Conservation (phyloP, 64 coral and sea anemone genomes). For the Platygyra sinensis region DNA sequence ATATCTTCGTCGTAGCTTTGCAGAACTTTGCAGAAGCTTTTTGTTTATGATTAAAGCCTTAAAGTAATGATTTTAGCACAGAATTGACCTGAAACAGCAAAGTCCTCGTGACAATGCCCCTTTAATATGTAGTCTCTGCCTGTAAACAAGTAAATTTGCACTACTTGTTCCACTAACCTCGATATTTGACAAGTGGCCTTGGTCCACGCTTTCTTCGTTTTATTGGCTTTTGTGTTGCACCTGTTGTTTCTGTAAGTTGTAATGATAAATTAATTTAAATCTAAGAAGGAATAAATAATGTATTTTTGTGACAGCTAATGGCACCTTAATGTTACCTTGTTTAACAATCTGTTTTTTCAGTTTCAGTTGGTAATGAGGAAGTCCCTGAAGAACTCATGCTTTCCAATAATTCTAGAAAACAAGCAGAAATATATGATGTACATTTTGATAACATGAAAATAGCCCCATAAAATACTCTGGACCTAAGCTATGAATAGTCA, state of each 20-base stretch:
- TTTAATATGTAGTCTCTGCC: too few relatives aligned
- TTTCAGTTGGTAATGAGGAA: neutral
- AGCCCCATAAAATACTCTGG: too few relatives aligned
- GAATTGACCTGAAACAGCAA: too few relatives aligned
- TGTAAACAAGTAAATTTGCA: neutral
- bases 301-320: neutral
- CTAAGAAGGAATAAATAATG: neutral
- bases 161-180: conserved; percentile 18
- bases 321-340: neutral
- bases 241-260: neutral
- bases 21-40: too few relatives aligned
- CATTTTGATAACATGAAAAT: too few relatives aligned
- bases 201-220: conserved; percentile 56
- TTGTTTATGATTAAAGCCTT: too few relatives aligned
- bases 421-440: neutral
- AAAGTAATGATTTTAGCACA: too few relatives aligned
- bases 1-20: too few relatives aligned
- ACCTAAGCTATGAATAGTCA: too few relatives aligned
- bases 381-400: neutral
- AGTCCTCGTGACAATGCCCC: too few relatives aligned
- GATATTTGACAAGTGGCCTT: conserved; percentile 65
- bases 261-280: neutral
- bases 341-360: neutral
- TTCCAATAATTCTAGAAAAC: neutral
- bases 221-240: neutral